Base-by-base conservation (phyloP, 2,113 vertebrate genomes). In the Bombycilla garrulus region DNA sequence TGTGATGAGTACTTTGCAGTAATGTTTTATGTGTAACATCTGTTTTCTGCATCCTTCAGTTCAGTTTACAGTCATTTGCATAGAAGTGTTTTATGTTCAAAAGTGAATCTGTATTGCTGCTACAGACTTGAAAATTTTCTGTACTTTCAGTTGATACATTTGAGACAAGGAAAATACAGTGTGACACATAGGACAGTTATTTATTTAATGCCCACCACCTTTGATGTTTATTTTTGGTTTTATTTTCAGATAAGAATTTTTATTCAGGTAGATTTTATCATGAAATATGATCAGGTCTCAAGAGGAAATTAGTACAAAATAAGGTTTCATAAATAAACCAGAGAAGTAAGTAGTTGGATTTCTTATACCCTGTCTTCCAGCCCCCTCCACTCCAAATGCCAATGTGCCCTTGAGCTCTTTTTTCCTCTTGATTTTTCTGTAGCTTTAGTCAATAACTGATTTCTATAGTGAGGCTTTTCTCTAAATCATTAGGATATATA, bases 11-110 rank as follows among this genome's bases (percentile, higher is more conserved):
- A 72, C 48, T 96, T 92, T 85, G 86, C 54, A 51, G 78, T 94
- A 64, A 76, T 84, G 78, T 91, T 95, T 96, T 87, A 93, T 92
- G 73, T 79, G 69, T 86, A 96, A 93, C 94, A 95, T 94, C 91
- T 97, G 87, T 61, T 90, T 96, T 83, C 42, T 85, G 73, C 29
- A 50, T 93, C 81, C 84, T 92, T n/a, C 56, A 84, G 83, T 94
- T 97, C 73, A 54, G 56, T 93, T 90, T 91, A 33, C 29, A 77
- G 64, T 82, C 51, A 70, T 93, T 95, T 92, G 38, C 62, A 65
- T 78, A 66, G 21, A 67, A 50, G 40, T 73, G 11, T 18, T 42
- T 69, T 85, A 64, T 92, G 26, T 91, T 94, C 7, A 5, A 48
- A 90, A 93, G 56, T 40, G 42, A 76, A 72, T 80, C 58, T 74